phyloP scores from a whole-genome alignment of 2,113 vertebrate genomes.

The Callospermophilus lateralis region DNA sequence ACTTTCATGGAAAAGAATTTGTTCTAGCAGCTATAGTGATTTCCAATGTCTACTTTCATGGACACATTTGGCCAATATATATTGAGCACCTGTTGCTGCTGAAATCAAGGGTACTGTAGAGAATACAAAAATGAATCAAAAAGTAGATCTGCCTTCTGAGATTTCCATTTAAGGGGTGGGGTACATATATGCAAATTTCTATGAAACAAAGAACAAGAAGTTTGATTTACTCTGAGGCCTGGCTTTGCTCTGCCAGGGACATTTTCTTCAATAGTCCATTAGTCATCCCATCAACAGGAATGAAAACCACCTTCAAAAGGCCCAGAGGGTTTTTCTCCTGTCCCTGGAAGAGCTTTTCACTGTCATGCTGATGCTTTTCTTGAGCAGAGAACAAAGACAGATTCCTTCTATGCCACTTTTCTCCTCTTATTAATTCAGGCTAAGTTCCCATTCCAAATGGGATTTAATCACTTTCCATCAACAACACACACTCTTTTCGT shows the following conservation, averaged over 20 bases:
- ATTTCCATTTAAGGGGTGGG: neutral
- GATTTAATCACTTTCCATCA: constrained; percentile 47
- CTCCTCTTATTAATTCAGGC: constrained; percentile 44
- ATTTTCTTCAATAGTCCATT: neutral
- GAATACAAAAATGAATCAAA: neutral
- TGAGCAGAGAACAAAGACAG: constrained; percentile 23
- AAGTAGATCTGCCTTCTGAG: neutral
- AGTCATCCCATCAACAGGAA: constrained; percentile 14
- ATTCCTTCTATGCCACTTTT: neutral
- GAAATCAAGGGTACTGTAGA: neutral
- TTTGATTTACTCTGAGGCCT: neutral
- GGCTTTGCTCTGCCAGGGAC: neutral
- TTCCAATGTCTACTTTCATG: constrained; percentile 14
- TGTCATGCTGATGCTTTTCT: neutral
- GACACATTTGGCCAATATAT: neutral
- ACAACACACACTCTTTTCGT: constrained; percentile 15
- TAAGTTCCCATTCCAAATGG: constrained; percentile 40
- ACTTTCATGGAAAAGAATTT: neutral
- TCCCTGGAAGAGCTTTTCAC: neutral
- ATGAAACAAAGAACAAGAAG: neutral
- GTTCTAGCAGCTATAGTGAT: neutral
- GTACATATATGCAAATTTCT: neutral
- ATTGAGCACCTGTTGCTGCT: neutral
- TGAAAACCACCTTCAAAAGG: constrained; percentile 28
- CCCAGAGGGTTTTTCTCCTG: neutral